Conservation (phyloP, 2,888 invertebrate species). For the Eurois occulta region DNA sequence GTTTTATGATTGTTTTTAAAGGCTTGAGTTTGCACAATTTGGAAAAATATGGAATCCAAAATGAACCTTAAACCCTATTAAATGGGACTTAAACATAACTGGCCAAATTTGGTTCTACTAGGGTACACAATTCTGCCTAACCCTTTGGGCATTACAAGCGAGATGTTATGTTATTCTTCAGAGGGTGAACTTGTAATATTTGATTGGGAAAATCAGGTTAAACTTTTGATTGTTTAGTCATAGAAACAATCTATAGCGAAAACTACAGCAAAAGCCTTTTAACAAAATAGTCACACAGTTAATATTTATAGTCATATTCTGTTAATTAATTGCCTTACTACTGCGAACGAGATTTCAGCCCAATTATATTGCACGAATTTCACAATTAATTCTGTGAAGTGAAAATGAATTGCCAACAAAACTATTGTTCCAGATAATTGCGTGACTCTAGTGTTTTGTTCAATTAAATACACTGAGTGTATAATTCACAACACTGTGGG, state of each 20-base stretch:
- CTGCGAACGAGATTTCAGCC: conserved; percentile 23
- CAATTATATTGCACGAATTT: conserved; percentile 53
- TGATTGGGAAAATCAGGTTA: neutral
- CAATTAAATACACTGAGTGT: conserved; percentile 37
- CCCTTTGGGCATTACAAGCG: neutral
- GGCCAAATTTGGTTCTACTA: neutral
- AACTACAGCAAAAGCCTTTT: neutral
- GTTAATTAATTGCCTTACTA: conserved; percentile 37
- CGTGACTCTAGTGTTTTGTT: conserved; percentile 65
- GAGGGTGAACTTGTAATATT: neutral
- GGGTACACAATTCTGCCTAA: neutral
- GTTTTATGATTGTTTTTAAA: neutral
- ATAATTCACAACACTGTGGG: conserved; percentile 41
- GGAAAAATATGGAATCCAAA: neutral
- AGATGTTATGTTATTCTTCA: neutral
- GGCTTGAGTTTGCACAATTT: neutral
- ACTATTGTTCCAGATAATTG: conserved; percentile 70
- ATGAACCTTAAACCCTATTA: neutral
- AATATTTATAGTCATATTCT: conserved; percentile 20
- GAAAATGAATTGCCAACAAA: conserved; percentile 63
- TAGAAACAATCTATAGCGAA: neutral
- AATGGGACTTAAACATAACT: neutral
- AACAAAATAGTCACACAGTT: conserved; percentile 22
- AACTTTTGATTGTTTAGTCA: neutral
- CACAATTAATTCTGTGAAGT: conserved; percentile 64